Evolutionary conservation across 2,888 invertebrate species (phyloP).

Genomic region (Tipula unca): DNA sequence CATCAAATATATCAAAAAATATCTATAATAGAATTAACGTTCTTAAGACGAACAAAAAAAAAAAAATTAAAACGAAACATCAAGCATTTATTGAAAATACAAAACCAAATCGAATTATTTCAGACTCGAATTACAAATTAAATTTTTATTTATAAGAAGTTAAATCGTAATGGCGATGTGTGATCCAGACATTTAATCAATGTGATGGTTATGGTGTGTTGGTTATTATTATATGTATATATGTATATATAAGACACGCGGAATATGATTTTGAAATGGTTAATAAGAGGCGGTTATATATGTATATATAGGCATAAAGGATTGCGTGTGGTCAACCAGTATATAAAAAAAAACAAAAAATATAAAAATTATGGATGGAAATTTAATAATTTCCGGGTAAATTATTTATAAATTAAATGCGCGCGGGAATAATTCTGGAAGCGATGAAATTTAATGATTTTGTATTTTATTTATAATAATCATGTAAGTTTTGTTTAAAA

Average conservation of each 20-base stretch:
- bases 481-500: background rate
- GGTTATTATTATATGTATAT: background rate
- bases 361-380: background rate
- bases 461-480: background rate
- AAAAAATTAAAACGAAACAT: background rate
- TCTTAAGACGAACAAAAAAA: background rate
- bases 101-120: background rate
- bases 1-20: background rate
- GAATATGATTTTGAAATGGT: background rate
- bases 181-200: background rate
- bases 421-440: slow-evolving; percentile 8
- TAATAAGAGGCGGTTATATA: background rate
- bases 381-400: slow-evolving; percentile 14
- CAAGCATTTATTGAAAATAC: background rate
- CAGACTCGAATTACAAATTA: background rate
- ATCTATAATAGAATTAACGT: background rate
- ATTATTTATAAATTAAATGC: background rate
- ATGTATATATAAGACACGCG: background rate
- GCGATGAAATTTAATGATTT: background rate
- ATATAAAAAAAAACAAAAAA: background rate
- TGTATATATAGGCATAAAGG: background rate
- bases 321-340: background rate
- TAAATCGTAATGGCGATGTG: background rate
- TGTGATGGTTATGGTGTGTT: background rate
- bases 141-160: background rate